Base-by-base conservation (phyloP, 1,140 invertebrate species). In the Sogatella furcifera region DNA sequence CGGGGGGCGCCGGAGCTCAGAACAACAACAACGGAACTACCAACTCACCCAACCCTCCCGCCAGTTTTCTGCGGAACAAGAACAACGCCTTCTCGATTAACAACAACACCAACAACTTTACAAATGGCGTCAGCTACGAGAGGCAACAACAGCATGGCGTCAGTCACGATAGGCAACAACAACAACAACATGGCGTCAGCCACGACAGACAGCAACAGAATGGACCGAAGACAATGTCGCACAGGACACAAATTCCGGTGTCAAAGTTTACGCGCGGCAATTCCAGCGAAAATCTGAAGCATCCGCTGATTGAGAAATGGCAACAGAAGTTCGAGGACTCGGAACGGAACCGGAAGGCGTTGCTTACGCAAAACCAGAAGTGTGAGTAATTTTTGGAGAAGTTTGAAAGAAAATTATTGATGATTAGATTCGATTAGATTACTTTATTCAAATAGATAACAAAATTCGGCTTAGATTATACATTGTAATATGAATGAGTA, bases 291-390 rank as follows among this genome's bases (percentile, higher is more conserved):
- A 38, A 38, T 5, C 17, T 13, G 0, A 22, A 52, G 71, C 15
- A 72, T 67, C 57, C 74, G 73, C 66, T 65, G 1, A 74, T 75
- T 17, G 76, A 79, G 68, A 78, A 78, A 64, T 86, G 83, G 83
- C 84, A 80, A 72, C 73, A 67, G 34, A 83, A 82, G 71, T 84
- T 78, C 65, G 83, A 85, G 59, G 84, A 86, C 19, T 77, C 81
- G 2, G 84, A 86, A 68, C 77, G 78, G 60, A 80, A 78, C 64
- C 75, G 83, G 68, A 86, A 86, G 73, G 67, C 76, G 34, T 68
- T 84, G 62, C 72, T 85, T 38, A 76, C 82, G 62, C 81, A 83
- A 70, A 80, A 77, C 58, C 83, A 86, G 75, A 81, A 81, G 78
- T 78, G 84, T 85, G 71, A 78, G 77, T 76, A n/a, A n/a, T n/a